phyloP scores from a whole-genome alignment of 2,113 vertebrate species.

The Acrocephalus kingi region DNA sequence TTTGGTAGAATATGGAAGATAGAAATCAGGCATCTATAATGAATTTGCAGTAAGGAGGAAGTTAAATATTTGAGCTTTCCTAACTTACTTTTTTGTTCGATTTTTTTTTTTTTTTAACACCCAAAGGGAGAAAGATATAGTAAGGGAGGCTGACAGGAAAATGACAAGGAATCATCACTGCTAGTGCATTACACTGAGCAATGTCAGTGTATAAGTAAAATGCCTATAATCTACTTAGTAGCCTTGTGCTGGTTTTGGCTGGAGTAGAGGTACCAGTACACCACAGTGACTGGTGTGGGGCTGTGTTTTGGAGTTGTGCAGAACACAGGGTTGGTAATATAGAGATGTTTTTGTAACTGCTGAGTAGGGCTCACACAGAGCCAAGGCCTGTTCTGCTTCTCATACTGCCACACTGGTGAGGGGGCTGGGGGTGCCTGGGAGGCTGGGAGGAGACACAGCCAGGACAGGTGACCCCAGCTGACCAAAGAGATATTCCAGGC shows the following conservation, averaged over 20 bases:
- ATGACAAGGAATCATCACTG: not conserved
- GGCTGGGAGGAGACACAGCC: fast-evolving
- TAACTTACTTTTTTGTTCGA: not conserved
- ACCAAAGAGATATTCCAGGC: not conserved
- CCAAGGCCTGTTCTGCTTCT: not conserved
- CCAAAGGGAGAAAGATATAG: not conserved
- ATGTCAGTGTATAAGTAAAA: not conserved
- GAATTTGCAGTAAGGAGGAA: not conserved
- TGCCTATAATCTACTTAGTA: not conserved
- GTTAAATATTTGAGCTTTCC: not conserved
- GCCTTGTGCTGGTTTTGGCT: not conserved
- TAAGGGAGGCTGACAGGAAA: not conserved
- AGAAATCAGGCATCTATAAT: not conserved
- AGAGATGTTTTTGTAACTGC: not conserved
- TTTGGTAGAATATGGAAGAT: not conserved
- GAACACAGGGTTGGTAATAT: fast-evolving
- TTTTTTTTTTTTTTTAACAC: not conserved
- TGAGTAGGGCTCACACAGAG: not conserved
- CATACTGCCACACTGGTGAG: fast-evolving
- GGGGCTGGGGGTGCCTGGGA: not conserved
- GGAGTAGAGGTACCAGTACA: not conserved
- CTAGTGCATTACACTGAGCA: not conserved
- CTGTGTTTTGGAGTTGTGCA: not conserved
- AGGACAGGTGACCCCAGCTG: not conserved
- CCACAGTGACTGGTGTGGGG: not conserved